Evolutionary conservation across 2,888 invertebrate species (phyloP), one percentile per base, ranked within the genome.

Genomic region (Oscheius onirici): DNA sequence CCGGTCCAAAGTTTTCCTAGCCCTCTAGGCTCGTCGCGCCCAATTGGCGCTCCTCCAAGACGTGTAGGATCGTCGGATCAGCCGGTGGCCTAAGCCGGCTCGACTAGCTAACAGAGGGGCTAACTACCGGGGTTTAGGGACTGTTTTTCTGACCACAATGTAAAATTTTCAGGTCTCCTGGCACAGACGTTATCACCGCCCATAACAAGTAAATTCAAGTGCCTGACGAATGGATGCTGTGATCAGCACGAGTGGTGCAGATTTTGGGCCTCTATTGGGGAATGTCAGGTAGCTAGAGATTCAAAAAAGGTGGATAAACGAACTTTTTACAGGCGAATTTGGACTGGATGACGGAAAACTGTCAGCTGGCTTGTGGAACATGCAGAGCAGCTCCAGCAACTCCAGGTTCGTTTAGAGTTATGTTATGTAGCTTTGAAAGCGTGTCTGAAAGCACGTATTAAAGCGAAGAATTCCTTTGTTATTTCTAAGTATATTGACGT

Each of bases 221-320:
- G 84, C 58, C 72, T 80, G 8, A 78, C 83, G 8, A 82, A 83
- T 67, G 83, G 83, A 28, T 84, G 84, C 66, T 84, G 84, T 63
- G 84, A 84, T 69, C 83, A 84, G 71, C 84, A 84, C 75, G 84
- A 84, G 57, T 84, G 83, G 83, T 79, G 77, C 66, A 73, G 78
- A 44, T 82, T 82, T 72, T 82, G 80, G 82, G 82, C 82, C 13
- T 78, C 78, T 0, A 82, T 82, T 41, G 82, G 80, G 28, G 82
- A 82, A 73, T 82, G 82, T 52, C 77, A 79, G 72, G 80, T 79
- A 28, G 54, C n/a, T n/a, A n/a, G 76, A 67, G 5, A n/a, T 22
- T 49, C 40, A 26, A 26, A 34, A 44, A 15, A 46, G 2, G 1
- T 11, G 15, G 10, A 24, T 40, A 15, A 28, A 17, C 3, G 43